Evolutionary conservation across 2,113 vertebrate species (phyloP), one percentile per base, ranked within the genome.

Genomic region (Lampris incognitus): DNA sequence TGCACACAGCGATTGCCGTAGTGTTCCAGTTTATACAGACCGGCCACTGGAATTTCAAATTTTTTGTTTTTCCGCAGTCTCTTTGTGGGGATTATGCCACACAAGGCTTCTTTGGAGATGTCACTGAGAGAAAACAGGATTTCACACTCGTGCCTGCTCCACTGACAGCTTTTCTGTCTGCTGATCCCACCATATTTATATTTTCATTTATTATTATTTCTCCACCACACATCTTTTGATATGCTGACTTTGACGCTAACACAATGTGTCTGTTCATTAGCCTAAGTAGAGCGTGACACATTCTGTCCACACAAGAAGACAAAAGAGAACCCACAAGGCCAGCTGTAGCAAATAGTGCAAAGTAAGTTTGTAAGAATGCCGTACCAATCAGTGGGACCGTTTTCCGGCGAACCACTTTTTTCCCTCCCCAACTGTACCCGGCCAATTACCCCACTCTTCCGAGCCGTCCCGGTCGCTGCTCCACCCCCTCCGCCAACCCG

Each of bases 121-220:
- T 79, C 60, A 72, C 82, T 73, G 74, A 79, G 84, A 87, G 88
- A 82, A 92, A 92, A 94, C 83, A 83, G 91, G 89, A 93, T 94
- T 90, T 93, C 86, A 91, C 87, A 84, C 86, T 85, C 68, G 24
- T 38, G 68, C 65, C 40, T 63, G 46, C 51, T 59, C 39, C 5
- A 61, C 88, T 92, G 91, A 92, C 92, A 94, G 71, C 85, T 72
- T 83, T 83, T 86, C 76, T 88, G 71, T 87, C 80, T 82, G 72
- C 89, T 89, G 81, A 90, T 91, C 83, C 87, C 68, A 59, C 78
- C 82, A 58, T 86, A 91, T 91, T 93, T 91, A 89, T 92, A 88
- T 91, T 91, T 92, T 89, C 89, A 91, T 87, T 92, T 89, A 90
- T 89, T 90, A 87, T 84, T 81, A 63, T 88, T 85, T 90, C 86